Conservation (phyloP, 2,797 vertebrate species). For the Lacerta agilis region DNA sequence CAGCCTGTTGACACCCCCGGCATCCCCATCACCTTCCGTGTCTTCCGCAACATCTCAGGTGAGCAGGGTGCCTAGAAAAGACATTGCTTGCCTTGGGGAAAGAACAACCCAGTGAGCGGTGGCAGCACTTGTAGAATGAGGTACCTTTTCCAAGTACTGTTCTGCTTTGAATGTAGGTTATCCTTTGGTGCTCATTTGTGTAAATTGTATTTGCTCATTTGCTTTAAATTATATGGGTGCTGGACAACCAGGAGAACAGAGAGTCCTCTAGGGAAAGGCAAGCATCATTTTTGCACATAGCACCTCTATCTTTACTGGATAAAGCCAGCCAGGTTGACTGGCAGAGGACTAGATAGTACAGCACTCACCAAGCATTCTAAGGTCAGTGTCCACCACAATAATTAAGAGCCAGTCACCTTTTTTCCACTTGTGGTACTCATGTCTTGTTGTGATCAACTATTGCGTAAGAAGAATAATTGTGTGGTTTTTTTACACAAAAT, state of each 20-base stretch:
- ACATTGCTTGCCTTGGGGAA: background rate
- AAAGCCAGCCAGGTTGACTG: background rate
- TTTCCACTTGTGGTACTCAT: background rate
- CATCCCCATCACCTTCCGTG: slow-evolving; percentile 96
- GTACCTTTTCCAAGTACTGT: background rate
- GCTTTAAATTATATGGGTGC: background rate
- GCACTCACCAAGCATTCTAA: background rate
- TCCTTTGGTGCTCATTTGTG: background rate
- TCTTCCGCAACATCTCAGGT: slow-evolving; percentile 98
- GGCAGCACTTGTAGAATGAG: background rate
- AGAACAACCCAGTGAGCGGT: background rate
- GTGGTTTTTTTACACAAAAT: background rate
- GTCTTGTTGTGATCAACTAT: background rate
- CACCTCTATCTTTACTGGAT: background rate
- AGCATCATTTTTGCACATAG: background rate
- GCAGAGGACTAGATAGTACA: background rate
- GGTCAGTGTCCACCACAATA: background rate
- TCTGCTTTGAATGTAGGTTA: background rate
- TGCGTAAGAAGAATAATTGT: background rate
- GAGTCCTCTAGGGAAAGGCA: background rate
- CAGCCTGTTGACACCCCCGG: slow-evolving; percentile 93
- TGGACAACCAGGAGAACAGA: background rate
- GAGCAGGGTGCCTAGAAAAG: slow-evolving; percentile 20
- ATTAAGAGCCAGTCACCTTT: background rate
- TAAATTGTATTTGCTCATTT: background rate